phyloP scores from a whole-genome alignment of 2,888 invertebrate genomes.

The Limnephilus rhombicus region DNA sequence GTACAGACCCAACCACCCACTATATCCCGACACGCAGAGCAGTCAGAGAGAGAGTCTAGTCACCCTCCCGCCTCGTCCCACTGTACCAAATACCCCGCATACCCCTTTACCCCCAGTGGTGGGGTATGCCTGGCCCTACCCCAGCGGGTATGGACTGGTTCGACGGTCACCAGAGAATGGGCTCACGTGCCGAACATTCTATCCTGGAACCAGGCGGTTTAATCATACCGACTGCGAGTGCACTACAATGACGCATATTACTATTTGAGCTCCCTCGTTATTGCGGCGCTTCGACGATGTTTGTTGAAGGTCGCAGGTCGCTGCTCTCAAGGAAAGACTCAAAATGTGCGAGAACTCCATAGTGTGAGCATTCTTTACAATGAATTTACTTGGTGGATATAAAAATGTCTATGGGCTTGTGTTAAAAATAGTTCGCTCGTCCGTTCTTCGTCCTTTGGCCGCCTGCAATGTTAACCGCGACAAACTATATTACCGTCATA shows the following conservation, averaged over 20 bases:
- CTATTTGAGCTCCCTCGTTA: neutral
- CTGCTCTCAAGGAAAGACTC: neutral
- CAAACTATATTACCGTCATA: too few relatives aligned
- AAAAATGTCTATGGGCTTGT: too few relatives aligned
- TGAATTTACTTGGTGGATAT: too few relatives aligned
- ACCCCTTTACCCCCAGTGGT: neutral
- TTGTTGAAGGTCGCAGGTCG: neutral
- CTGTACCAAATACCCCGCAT: neutral
- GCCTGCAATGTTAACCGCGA: too few relatives aligned
- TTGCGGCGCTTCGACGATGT: neutral
- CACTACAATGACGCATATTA: neutral
- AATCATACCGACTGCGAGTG: neutral
- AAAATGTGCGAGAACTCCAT: neutral
- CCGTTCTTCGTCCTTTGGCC: too few relatives aligned
- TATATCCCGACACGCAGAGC: neutral
- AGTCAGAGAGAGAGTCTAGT: neutral
- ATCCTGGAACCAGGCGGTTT: neutral
- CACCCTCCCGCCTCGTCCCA: neutral
- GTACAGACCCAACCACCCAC: neutral
- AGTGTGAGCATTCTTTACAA: neutral
- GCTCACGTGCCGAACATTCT: neutral
- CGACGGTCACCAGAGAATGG: neutral
- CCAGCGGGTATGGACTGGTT: neutral
- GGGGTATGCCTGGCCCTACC: neutral
- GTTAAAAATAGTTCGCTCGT: too few relatives aligned